Evolutionary conservation across 2,888 invertebrate genomes (phyloP).

Genomic region (Hecatera dysodea): DNA sequence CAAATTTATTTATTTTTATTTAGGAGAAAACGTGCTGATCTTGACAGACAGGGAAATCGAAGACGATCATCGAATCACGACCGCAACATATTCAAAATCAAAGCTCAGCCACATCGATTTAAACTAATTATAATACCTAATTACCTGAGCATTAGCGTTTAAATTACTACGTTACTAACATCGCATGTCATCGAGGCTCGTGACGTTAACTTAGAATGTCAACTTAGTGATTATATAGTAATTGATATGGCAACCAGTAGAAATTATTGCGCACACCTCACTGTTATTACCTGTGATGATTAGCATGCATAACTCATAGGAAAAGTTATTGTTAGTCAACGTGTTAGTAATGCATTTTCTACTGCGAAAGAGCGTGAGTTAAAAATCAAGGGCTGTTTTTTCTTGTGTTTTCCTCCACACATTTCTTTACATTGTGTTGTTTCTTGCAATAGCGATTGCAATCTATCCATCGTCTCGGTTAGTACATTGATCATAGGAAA

Average conservation of each 20-base stretch:
- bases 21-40: not conserved
- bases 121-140: constrained; percentile 17
- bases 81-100: not conserved
- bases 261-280: constrained; percentile 54
- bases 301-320: constrained; percentile 27
- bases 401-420: not conserved
- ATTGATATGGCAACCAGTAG: constrained; percentile 47
- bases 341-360: constrained; percentile 24
- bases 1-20: not conserved
- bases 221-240: constrained; percentile 43
- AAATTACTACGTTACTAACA: constrained; percentile 27
- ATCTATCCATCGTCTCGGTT: constrained; percentile 2
- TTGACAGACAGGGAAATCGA: not conserved
- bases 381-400: constrained; percentile 33
- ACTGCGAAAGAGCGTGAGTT: constrained; percentile 40
- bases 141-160: constrained; percentile 6
- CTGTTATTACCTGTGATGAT: constrained; percentile 22
- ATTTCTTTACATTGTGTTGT: constrained; percentile 4
- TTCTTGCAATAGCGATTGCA: not conserved
- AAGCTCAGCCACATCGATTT: not conserved
- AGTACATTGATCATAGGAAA: not conserved
- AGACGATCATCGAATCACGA: not conserved
- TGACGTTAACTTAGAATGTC: constrained; percentile 44
- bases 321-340: constrained; percentile 27
- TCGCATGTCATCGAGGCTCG: constrained; percentile 53